Conservation (phyloP, 2,113 vertebrate genomes). For the Mobula hypostoma region DNA sequence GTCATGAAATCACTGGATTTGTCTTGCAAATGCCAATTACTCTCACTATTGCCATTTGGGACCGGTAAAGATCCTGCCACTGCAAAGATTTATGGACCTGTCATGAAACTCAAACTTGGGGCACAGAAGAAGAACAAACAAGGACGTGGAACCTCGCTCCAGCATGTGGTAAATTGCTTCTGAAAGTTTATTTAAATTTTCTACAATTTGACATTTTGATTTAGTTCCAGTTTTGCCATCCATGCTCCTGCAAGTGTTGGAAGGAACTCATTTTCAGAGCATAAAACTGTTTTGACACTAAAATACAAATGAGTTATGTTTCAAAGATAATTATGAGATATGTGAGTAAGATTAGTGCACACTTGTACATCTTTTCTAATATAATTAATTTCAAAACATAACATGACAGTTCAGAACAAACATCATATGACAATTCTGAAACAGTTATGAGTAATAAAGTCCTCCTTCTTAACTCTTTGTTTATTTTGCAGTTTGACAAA, state of each 20-base stretch:
- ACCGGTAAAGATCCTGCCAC: background rate
- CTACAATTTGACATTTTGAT: background rate
- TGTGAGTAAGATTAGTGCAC: background rate
- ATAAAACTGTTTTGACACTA: slow-evolving; percentile 20
- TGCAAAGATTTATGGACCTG: background rate
- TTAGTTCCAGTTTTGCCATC: background rate
- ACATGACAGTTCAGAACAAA: background rate
- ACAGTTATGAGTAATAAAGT: background rate
- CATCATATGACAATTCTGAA: background rate
- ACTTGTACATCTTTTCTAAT: background rate
- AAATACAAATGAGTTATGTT: background rate
- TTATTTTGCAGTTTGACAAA: background rate
- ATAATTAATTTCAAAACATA: background rate
- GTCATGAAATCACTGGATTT: background rate
- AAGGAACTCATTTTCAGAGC: slow-evolving; percentile 19
- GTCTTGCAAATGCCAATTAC: background rate
- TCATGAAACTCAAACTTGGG: background rate
- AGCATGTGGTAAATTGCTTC: background rate
- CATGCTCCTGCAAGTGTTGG: background rate
- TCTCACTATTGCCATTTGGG: background rate
- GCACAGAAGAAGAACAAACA: background rate
- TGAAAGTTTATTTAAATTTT: background rate
- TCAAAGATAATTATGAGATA: background rate
- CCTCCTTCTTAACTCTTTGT: background rate
- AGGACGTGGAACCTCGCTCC: background rate